Percentiles rank a stretch among this genome's conserved stretches.
Evolutionary conservation across 2,797 vertebrate species (phyloP).

Genomic region (Florisuga fusca): DNA sequence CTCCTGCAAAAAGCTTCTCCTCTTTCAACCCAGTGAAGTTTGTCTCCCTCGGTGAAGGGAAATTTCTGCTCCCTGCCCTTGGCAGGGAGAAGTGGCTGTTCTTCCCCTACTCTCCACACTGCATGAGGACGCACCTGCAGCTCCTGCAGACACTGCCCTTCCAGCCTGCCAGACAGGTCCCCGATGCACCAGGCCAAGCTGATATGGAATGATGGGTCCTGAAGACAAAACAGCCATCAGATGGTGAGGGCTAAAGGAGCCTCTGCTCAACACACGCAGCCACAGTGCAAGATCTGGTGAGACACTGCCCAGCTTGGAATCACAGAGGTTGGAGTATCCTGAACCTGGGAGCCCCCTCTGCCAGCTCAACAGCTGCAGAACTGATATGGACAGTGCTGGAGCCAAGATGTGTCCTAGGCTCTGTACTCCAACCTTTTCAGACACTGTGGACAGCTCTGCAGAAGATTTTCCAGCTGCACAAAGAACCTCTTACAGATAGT

Average conservation of each 20-base stretch:
- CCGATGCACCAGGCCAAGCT: conserved; percentile 96
- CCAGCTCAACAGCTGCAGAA: not conserved
- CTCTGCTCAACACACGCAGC: not conserved
- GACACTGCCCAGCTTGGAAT: not conserved
- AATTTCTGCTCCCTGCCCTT: not conserved
- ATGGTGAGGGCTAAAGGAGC: accelerated
- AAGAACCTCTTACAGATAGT: not conserved
- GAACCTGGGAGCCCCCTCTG: not conserved
- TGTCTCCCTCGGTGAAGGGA: not conserved
- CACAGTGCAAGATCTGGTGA: not conserved
- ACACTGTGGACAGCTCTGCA: not conserved
- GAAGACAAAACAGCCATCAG: not conserved
- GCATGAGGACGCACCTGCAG: conserved; percentile 84
- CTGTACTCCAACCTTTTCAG: not conserved
- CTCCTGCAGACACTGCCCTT: conserved; percentile 78
- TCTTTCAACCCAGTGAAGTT: not conserved
- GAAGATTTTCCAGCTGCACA: not conserved
- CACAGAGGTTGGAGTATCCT: not conserved
- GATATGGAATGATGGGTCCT: conserved; percentile 95
- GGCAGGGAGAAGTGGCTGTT: not conserved
- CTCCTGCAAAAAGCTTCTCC: not conserved
- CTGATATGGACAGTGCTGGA: not conserved
- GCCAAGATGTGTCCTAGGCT: not conserved
- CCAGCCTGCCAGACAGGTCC: conserved; percentile 78
- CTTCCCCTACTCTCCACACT: not conserved